Evolutionary conservation across 2,113 vertebrate genomes (phyloP), one percentile per base, ranked within the genome.

Genomic region (Piprites chloris): DNA sequence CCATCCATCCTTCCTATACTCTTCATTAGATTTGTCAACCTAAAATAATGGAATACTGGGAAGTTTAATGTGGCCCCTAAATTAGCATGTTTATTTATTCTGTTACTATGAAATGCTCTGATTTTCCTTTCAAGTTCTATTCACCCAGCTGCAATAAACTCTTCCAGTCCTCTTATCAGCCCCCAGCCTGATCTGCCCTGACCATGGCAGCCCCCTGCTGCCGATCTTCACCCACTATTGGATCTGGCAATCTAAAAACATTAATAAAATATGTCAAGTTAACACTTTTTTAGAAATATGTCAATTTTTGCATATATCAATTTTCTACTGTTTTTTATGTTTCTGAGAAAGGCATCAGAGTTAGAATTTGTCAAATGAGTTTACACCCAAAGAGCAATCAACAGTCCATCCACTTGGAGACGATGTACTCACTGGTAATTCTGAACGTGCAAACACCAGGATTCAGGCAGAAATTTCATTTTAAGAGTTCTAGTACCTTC

Each of bases 31-130:
- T 80, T 92, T 94, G 42, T 90, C 82, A 86, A 42, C 39, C 83
- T 83, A 67, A 91, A 94, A 95, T 72, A 94, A 95, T 47, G 73
- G 46, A 91, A 76, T 32, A 59, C 37, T 39, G 78, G 63, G 42
- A 26, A 89, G 78, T 59, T 93, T 88, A 91, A 87, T 67, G 63
- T 32, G 46, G 71, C n/a, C 59, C 50, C 72, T 87, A 79, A 95
- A 93, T 62, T 83, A 87, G 79, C 71, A 30, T 4, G 28, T 87
- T 96, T 96, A 73, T 93, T 95, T 90, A 91, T 91, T 79, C 65
- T 58, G 37, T 75, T 79, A 72, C 55, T 83, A 19, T 37, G 42
- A 89, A 92, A 93, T 75, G 84, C 24, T 87, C 81, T 85, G 42
- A 46, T 87, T 95, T 93, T 50, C 50, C 63, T 83, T 83, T 87